Evolutionary conservation across 2,113 vertebrate genomes (phyloP), one percentile per base, ranked within the genome.

Genomic region (Aspidoscelis tigris): DNA sequence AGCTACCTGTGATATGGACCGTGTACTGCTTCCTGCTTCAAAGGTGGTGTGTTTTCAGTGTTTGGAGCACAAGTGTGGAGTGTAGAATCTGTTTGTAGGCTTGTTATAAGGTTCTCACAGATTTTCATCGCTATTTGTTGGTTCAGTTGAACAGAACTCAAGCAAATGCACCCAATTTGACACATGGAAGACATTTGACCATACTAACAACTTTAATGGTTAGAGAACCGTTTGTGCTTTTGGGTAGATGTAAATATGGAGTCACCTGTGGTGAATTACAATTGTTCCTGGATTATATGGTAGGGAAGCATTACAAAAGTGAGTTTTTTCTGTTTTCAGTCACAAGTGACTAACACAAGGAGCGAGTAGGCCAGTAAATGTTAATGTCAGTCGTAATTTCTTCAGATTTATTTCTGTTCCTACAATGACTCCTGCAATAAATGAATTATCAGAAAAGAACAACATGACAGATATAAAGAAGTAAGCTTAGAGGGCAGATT

Each of bases 201-300:
- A 24, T 58, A 66, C 14, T 39, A 4, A 43, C 55, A 68, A 26
- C 1, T 50, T 50, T 10, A 12, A 16, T 75, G 26, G 64, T 39
- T 33, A 39, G 53, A 61, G 53, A 71, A 71, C 39, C 3, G 4
- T 71, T 71, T 16, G 33, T 22, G 14, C 73, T 33, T 53, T 53
- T 7, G 10, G n/a, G 21, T 73, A 41, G 11, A 68, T 41, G 22
- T 71, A n/a, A 16, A 10, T 77, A 7, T 33, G n/a, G 5, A 33
- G 44, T 83, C 61, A 53, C 44, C 72, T 74, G 50, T 55, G 79
- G 33, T 70, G 66, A 55, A 21, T 53, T 14, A 81, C 44, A 81
- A 71, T 55, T 81, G 68, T 33, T 44, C 2, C 58, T 26, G 65
- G 26, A 11, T 6, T 2, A 50, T 43, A 65, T 66, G 41, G 26